Conservation (phyloP, 2,797 vertebrate species). For the Chromis chromis region DNA sequence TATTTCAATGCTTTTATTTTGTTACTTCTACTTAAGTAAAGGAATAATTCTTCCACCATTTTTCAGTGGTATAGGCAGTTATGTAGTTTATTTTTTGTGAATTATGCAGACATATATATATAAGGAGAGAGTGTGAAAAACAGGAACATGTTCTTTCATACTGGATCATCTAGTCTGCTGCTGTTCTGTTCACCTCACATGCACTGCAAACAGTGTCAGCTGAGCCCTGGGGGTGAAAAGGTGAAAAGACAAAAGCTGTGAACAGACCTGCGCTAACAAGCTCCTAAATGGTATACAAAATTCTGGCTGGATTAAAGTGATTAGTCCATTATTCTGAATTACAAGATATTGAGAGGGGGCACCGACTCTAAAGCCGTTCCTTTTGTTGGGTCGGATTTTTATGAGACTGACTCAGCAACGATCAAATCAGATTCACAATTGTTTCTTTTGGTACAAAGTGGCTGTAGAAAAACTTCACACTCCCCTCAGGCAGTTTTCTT, state of each 20-base stretch:
- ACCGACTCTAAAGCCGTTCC: background rate
- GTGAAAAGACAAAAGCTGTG: background rate
- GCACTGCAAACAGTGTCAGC: constrained; percentile 11
- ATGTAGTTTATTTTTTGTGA: too few species aligned
- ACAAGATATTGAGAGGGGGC: background rate
- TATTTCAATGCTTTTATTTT: too few species aligned
- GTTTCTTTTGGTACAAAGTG: background rate
- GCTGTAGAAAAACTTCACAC: constrained; percentile 2
- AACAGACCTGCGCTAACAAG: constrained; percentile 6
- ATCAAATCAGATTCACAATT: background rate
- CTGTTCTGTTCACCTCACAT: constrained; percentile 20
- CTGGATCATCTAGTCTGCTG: background rate
- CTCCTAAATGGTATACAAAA: background rate
- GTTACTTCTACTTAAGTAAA: too few species aligned
- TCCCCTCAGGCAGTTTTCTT: constrained; percentile 46
- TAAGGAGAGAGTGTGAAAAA: background rate
- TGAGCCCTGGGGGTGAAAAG: constrained; percentile 4
- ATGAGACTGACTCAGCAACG: background rate
- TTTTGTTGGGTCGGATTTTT: background rate
- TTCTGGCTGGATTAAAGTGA: constrained; percentile 44
- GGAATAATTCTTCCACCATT: too few species aligned
- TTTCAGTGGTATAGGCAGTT: background rate
- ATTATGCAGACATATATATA: too few species aligned
- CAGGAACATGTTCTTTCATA: background rate
- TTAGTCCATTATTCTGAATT: constrained; percentile 24